Percentiles rank a stretch among this genome's conserved stretches.
These are phyloP conservation scores for Linepithema humile DNA, from an alignment of 1,140 invertebrate species.

Conservation along the genomic window DNA sequence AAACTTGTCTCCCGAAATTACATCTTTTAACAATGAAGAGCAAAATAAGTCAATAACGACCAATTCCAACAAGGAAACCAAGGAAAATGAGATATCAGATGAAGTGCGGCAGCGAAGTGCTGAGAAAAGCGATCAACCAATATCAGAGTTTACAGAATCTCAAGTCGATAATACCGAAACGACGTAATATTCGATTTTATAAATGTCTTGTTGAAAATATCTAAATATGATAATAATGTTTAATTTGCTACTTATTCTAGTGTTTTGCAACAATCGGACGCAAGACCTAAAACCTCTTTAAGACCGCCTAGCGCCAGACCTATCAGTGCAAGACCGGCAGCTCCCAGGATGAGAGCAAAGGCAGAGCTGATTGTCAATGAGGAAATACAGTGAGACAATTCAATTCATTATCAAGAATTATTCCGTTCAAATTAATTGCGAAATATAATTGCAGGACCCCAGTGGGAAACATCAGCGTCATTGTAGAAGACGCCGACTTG, in stretches of 20 bases:
- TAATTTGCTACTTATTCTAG: conserved; percentile 50
- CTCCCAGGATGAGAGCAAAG: conserved; percentile 87
- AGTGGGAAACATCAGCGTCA: conserved; percentile 86
- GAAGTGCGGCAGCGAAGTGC: background rate
- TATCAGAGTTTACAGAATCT: conserved; percentile 8
- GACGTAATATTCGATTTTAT: conserved; percentile 32
- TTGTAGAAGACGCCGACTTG: conserved; percentile 87
- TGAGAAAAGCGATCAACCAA: conserved; percentile 1
- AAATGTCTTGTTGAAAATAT: background rate
- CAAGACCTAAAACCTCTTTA: conserved; percentile 84
- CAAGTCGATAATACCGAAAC: conserved; percentile 45
- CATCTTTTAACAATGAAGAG: background rate
- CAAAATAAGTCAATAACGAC: conserved; percentile 14
- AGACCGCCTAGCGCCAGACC: conserved; percentile 89
- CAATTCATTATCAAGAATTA: conserved; percentile 69
- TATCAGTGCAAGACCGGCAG: conserved; percentile 91
- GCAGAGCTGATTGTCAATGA: conserved; percentile 82
- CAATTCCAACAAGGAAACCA: conserved; percentile 16
- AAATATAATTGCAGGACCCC: conserved; percentile 67
- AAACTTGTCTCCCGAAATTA: background rate
- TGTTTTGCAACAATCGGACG: conserved; percentile 53
- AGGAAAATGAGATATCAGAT: conserved; percentile 31
- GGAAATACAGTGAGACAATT: conserved; percentile 74
- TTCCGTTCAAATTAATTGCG: conserved; percentile 83
- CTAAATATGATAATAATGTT: background rate